phyloP scores from a whole-genome alignment of 23 tunicate species.

The Styela clava region DNA sequence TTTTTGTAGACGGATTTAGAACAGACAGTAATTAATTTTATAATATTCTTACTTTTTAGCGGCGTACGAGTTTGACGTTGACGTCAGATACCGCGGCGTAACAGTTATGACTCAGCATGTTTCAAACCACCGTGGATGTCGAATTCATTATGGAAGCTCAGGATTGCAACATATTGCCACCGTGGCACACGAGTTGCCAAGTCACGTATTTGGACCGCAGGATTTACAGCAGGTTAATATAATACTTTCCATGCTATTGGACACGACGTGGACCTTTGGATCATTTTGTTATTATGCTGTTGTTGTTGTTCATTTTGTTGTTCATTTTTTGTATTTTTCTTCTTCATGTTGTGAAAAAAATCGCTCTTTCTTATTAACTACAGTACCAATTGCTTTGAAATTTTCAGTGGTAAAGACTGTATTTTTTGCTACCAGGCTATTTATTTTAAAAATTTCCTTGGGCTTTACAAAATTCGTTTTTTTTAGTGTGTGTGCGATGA shows the following conservation, averaged over 20 bases:
- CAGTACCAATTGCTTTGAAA: neutral
- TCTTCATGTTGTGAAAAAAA: neutral
- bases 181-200: slow-evolving; percentile 66
- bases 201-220: slow-evolving; percentile 72
- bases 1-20: too few relatives aligned
- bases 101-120: slow-evolving; percentile 57
- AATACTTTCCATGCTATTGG: too few relatives aligned
- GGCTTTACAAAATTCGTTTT: too few relatives aligned
- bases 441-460: too few relatives aligned
- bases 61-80: slow-evolving; percentile 66
- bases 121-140: slow-evolving; percentile 55
- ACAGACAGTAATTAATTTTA: too few relatives aligned
- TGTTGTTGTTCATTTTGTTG: neutral
- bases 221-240: slow-evolving; percentile 56
- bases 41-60: too few relatives aligned
- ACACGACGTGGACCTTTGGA: too few relatives aligned
- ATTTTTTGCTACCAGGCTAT: too few relatives aligned
- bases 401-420: too few relatives aligned
- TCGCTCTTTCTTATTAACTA: neutral
- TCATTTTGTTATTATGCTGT: too few relatives aligned
- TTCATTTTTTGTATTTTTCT: neutral
- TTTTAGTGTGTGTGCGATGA: too few relatives aligned
- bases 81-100: slow-evolving; percentile 63
- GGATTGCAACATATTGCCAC: slow-evolving; percentile 72
- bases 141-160: slow-evolving; percentile 67